Conservation (phyloP, 2,888 invertebrate species). For the Hesperia comma region DNA sequence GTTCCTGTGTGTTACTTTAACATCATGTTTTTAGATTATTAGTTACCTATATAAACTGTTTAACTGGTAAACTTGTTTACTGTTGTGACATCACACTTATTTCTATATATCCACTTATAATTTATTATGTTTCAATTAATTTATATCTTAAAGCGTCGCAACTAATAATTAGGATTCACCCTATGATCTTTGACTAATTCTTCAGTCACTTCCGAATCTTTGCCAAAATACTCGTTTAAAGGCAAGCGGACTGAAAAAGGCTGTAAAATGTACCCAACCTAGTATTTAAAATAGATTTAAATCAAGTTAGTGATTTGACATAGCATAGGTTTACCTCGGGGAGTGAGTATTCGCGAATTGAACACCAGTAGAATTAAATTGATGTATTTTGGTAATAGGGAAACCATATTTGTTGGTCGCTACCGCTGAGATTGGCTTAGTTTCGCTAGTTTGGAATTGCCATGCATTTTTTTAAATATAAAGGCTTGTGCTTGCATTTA, state of each 20-base stretch:
- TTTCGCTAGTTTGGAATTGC: conserved; percentile 16
- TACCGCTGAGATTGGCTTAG: conserved; percentile 2
- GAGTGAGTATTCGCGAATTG: conserved; percentile 27
- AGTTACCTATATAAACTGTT: too few species aligned
- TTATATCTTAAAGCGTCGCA: background rate
- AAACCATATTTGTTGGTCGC: conserved; percentile 33
- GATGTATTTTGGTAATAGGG: conserved; percentile 23
- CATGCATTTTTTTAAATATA: conserved; percentile 1
- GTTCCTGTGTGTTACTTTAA: too few species aligned
- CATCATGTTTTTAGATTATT: too few species aligned
- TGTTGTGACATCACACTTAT: too few species aligned
- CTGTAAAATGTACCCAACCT: conserved; percentile 51
- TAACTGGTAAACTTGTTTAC: too few species aligned
- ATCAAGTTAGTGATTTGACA: conserved; percentile 28
- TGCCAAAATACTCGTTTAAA: conserved; percentile 30
- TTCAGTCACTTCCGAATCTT: conserved; percentile 37
- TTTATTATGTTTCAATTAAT: too few species aligned
- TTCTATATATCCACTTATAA: too few species aligned
- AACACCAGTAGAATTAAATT: conserved; percentile 40
- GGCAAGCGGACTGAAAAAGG: conserved; percentile 70
- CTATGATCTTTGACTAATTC: conserved; percentile 28
- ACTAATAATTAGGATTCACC: background rate
- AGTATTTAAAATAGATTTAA: conserved; percentile 24
- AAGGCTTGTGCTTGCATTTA: conserved; percentile 17
- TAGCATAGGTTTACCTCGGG: conserved; percentile 18